Conservation (phyloP, 2,797 vertebrate species). For the Babyrousa celebensis region DNA sequence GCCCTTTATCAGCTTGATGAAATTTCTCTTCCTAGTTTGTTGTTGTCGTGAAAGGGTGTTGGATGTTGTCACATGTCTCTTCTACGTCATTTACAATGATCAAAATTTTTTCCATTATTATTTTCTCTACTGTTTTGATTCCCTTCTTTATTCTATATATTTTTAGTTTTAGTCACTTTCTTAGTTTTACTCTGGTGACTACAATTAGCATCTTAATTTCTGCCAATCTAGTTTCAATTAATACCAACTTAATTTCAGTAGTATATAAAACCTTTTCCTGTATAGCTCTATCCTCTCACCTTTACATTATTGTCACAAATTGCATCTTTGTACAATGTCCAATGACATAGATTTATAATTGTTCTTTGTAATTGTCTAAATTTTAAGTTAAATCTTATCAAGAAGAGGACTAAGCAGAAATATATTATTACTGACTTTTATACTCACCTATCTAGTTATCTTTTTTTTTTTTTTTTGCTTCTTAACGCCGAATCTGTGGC, state of each 20-base stretch:
- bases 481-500: no score
- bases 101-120: not conserved
- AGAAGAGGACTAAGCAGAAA: not conserved
- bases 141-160: not conserved
- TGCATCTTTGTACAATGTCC: not conserved
- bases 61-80: not conserved
- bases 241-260: not conserved
- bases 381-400: not conserved
- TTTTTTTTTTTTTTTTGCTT: no score
- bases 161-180: not conserved
- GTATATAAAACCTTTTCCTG: not conserved
- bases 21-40: not conserved
- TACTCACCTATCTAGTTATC: not conserved
- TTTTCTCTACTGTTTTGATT: conserved; percentile 1
- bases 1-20: not conserved
- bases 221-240: not conserved
- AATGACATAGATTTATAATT: not conserved
- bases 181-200: not conserved
- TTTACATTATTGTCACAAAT: not conserved
- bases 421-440: not conserved
- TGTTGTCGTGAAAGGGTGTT: not conserved
- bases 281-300: not conserved
- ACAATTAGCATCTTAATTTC: not conserved
- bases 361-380: not conserved
- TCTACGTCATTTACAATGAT: not conserved